phyloP scores from a whole-genome alignment of 1,140 invertebrate species.

The Phocides pigmalion region DNA sequence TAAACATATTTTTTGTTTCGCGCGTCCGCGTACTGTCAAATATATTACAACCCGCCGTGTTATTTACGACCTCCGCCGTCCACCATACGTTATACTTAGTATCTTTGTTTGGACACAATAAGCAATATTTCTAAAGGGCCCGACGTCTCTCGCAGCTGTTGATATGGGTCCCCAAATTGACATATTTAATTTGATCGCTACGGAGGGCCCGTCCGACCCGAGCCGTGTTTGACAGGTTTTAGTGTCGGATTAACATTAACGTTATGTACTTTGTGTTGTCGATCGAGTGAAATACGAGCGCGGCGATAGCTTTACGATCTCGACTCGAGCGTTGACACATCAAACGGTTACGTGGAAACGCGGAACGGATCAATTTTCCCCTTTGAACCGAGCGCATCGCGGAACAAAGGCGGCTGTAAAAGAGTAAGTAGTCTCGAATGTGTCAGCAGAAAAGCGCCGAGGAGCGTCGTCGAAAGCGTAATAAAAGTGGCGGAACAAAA shows the following conservation, averaged over 20 bases:
- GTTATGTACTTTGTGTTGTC: slow-evolving; percentile 72
- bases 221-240: slow-evolving; percentile 80
- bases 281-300: slow-evolving; percentile 62
- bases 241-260: slow-evolving; percentile 80
- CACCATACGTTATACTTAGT: slow-evolving; percentile 84
- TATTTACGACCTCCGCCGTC: slow-evolving; percentile 80
- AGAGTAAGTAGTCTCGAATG: slow-evolving; percentile 77
- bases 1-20: slow-evolving; percentile 83
- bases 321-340: slow-evolving; percentile 62
- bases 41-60: slow-evolving; percentile 82
- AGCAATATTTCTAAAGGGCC: slow-evolving; percentile 83
- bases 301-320: slow-evolving; percentile 42
- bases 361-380: slow-evolving; percentile 73
- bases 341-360: slow-evolving; percentile 65
- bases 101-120: slow-evolving; percentile 84
- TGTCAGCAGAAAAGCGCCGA: slow-evolving; percentile 74
- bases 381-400: slow-evolving; percentile 65
- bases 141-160: slow-evolving; percentile 81
- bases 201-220: slow-evolving; percentile 64
- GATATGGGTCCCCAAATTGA: slow-evolving; percentile 83
- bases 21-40: slow-evolving; percentile 83
- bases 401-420: slow-evolving; percentile 75
- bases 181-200: slow-evolving; percentile 83
- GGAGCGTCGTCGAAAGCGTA: slow-evolving; percentile 70
- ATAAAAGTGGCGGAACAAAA: slow-evolving; percentile 80